These are phyloP conservation scores for Antigone vipio DNA, from an alignment of 2,113 vertebrate species.

Conservation along the genomic window DNA sequence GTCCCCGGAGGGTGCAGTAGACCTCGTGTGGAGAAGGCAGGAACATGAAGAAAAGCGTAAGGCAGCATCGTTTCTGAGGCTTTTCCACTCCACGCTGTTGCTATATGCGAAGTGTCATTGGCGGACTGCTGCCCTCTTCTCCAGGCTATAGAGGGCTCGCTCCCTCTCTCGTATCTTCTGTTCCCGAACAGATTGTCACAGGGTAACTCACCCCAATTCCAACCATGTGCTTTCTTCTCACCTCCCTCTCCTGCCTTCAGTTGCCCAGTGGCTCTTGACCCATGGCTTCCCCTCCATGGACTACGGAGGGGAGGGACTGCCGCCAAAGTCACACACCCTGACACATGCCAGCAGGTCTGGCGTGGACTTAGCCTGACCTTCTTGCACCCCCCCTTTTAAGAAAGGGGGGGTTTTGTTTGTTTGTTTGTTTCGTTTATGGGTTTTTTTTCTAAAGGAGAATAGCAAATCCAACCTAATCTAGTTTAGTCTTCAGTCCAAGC, in stretches of 20 bases:
- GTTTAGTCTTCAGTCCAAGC: background rate
- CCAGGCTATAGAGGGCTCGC: background rate
- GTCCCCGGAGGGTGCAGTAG: background rate
- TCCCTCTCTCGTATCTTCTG: background rate
- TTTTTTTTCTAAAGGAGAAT: background rate
- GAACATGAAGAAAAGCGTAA: background rate
- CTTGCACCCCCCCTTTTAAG: background rate
- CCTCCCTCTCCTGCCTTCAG: background rate
- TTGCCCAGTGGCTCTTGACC: background rate
- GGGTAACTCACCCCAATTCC: background rate
- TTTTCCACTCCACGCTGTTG: background rate
- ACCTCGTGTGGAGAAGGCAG: background rate
- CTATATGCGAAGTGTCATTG: background rate
- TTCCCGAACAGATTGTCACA: background rate
- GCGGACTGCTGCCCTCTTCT: background rate
- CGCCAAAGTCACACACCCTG: background rate
- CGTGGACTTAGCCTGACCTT: background rate
- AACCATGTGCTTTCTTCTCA: background rate
- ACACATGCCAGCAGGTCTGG: background rate
- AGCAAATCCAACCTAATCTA: background rate
- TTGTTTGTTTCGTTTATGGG: background rate
- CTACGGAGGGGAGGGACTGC: background rate
- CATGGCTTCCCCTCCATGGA: background rate
- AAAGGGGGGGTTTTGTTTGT: no score
- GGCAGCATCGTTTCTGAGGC: background rate